phyloP scores from a whole-genome alignment of 2,888 invertebrate species.

The Tigriopus californicus region DNA sequence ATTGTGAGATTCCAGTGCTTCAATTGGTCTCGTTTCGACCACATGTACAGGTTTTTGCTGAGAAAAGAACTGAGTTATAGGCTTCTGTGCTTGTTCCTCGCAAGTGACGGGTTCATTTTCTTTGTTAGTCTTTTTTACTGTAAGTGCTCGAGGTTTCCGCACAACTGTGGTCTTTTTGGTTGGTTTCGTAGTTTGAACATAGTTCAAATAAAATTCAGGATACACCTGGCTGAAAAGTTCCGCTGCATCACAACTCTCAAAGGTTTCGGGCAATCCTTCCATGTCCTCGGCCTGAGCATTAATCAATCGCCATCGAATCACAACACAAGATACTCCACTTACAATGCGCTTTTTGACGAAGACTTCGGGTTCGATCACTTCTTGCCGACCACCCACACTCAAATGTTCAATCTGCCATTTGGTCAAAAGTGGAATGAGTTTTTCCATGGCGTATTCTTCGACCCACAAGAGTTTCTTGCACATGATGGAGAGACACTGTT shows the following conservation, averaged over 20 bases:
- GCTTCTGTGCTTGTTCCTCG: neutral
- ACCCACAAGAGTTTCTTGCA: constrained; percentile 48
- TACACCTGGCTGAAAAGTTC: neutral
- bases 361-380: constrained; percentile 30
- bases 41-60: neutral
- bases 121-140: neutral
- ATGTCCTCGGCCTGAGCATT: neutral
- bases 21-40: neutral
- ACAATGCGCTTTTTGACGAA: constrained; percentile 39
- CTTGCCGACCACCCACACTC: neutral
- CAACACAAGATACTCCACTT: constrained; percentile 38
- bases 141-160: neutral
- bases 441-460: constrained; percentile 52
- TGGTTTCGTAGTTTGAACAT: neutral
- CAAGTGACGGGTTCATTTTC: neutral
- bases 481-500: constrained; percentile 38
- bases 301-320: constrained; percentile 1
- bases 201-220: neutral
- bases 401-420: constrained; percentile 44
- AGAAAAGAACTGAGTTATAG: neutral
- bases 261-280: neutral
- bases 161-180: neutral
- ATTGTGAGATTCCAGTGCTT: neutral
- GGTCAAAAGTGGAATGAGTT: constrained; percentile 52
- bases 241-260: neutral